These are phyloP conservation scores for Todus mexicanus DNA, from an alignment of 2,797 vertebrate species.

Conservation along the genomic window DNA sequence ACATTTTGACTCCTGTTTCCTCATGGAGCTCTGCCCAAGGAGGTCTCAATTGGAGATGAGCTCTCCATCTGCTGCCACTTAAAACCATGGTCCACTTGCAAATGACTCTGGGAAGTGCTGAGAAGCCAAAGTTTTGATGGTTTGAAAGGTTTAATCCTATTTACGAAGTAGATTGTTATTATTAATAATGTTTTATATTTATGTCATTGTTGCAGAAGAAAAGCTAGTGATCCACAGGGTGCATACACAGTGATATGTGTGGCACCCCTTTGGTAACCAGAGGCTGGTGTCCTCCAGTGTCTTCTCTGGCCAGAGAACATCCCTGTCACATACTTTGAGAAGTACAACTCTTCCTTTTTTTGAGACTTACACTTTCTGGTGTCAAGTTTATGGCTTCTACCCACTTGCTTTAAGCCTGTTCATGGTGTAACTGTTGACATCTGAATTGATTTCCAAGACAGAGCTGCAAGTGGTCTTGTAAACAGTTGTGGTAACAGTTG, in stretches of 20 bases:
- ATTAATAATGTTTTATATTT: too few relatives aligned
- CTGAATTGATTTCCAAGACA: slow-evolving; percentile 9
- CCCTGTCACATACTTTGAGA: neutral
- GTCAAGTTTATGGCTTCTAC: neutral
- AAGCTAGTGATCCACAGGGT: neutral
- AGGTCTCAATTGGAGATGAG: neutral
- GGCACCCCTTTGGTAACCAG: neutral
- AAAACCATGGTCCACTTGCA: neutral
- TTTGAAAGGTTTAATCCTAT: neutral
- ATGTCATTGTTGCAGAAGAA: neutral
- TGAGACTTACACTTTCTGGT: neutral
- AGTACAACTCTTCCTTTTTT: neutral
- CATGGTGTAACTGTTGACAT: neutral
- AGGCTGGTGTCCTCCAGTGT: neutral
- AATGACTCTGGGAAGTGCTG: neutral
- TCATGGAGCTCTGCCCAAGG: neutral
- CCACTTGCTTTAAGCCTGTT: neutral
- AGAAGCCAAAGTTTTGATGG: neutral
- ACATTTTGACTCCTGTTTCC: neutral
- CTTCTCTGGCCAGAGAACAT: neutral
- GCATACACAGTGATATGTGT: neutral
- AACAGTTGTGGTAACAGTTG: neutral
- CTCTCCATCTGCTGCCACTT: neutral
- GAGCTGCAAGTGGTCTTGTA: slow-evolving; percentile 16
- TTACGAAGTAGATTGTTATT: neutral